Evolutionary conservation across 2,797 vertebrate species (phyloP), one percentile per base, ranked within the genome.

Genomic region (Pterois miles): DNA sequence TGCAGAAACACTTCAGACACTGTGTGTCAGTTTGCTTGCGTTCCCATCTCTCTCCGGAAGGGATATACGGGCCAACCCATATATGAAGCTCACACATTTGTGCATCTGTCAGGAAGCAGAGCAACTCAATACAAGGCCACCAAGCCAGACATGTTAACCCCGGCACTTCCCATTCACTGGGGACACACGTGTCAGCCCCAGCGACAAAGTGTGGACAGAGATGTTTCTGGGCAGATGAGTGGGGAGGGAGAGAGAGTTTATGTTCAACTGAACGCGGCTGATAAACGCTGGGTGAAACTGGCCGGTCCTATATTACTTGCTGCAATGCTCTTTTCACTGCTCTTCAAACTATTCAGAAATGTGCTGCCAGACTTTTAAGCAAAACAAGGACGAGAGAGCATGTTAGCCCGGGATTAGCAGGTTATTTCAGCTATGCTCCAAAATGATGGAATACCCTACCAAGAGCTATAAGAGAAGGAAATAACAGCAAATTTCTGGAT

Each of bases 51-150:
- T 65, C 25, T 25, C 23, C 27, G 50, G 53, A 54, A 18, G 20
- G 46, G 36, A 57, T 29, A 67, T 36, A 62, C 4, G n/a, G 9
- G 33, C 27, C 23, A 54, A 53, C 34, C 16, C 48, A 6, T 8
- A 3, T 25, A 60, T 50, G 13, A 50, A 25, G 38, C 56, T 74
- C 50, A 76, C 68, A 85, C 66, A 68, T 78, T 67, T 81, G 66
- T 76, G 65, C 67, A 69, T 75, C 71, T 86, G 90, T 86, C 85
- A 67, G 77, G 80, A 82, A 80, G 72, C 34, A 67, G 33, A 75
- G 83, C 69, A 84, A 82, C 69, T 50, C 36, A 80, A 86, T 80
- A 83, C 71, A 3, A 60, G 77, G 77, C 57, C 76, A 70, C 63
- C 34, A 12, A 38, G 76, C 23, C 58, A 56, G 66, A 18, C 66